Evolutionary conservation across 2,888 invertebrate genomes (phyloP), one percentile per base, ranked within the genome.

Genomic region (Acleris emargana): DNA sequence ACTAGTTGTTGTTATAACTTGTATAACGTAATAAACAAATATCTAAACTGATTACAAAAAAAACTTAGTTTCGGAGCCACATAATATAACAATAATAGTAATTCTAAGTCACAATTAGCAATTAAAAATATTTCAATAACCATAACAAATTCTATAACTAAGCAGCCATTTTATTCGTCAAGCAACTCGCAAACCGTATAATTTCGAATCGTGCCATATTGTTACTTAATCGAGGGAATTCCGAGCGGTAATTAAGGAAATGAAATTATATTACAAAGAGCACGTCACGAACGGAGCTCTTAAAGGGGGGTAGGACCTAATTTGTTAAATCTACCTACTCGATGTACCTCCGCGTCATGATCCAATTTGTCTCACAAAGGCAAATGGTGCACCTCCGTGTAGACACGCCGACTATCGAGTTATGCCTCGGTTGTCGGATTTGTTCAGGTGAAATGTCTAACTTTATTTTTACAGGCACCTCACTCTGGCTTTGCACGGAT

Each of bases 301-400:
- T 75, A 78, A 78, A 80, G 78, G 79, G 77, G 83, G 80, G 79
- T 79, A 79, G 73, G 78, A 75, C 61, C 76, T 82, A 82, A 81
- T 82, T 82, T 83, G 77, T 76, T 77, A 80, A 83, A 83, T 81
- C 83, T 83, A 83, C 68, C 60, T 64, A 69, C 58, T 84, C 82
- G 83, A 82, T 80, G 78, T 78, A 76, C 73, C 76, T 73, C 72
- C 71, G 74, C 69, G 64, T 68, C 80, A 76, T 85, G 81, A 87
- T 86, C 86, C 84, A 86, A 87, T 87, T 86, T 84, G 68, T 67
- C 69, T 75, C 76, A 82, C 81, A 85, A 83, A 83, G 79, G 82
- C 67, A 45, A 45, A 51, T 54, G 54, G 28, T 66, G 60, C 60
- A 60, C 32, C 64, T 66, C 60, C 51, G 51, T 45, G 60, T 51